These are phyloP conservation scores for Melieria crassipennis DNA, from an alignment of 2,888 invertebrate genomes.

Conservation along the genomic window DNA sequence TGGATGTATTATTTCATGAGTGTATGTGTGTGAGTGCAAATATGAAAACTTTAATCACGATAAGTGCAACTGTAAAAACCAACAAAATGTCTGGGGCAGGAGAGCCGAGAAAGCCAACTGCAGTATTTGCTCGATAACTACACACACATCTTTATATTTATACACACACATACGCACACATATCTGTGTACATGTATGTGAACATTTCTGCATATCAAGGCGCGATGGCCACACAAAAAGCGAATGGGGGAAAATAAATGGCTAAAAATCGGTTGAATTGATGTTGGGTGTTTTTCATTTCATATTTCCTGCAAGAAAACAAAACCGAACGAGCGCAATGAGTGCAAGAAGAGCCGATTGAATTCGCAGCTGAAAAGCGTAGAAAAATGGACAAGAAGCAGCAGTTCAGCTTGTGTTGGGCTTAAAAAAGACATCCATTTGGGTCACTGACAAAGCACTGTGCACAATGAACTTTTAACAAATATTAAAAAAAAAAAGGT, in stretches of 20 bases:
- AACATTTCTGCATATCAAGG: too few species aligned
- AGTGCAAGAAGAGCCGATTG: neutral
- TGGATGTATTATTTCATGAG: neutral
- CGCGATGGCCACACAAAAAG: too few species aligned
- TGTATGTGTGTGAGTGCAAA: slow-evolving; percentile 2
- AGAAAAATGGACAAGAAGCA: too few species aligned
- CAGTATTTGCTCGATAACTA: too few species aligned
- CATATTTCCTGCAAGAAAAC: neutral
- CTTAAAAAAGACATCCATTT: too few species aligned
- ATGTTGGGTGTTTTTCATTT: neutral
- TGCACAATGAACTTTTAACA: too few species aligned
- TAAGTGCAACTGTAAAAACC: slow-evolving; percentile 26
- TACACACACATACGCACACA: neutral
- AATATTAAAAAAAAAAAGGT: too few species aligned
- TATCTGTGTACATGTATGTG: neutral
- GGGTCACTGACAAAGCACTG: too few species aligned
- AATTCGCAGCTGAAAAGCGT: neutral
- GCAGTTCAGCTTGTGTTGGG: too few species aligned
- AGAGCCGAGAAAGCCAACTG: too few species aligned
- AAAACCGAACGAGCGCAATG: neutral
- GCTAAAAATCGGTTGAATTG: too few species aligned
- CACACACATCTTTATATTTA: neutral
- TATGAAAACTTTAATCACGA: slow-evolving; percentile 32
- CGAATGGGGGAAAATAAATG: too few species aligned
- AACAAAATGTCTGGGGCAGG: neutral